Conservation (phyloP, 2,888 invertebrate species). For the Hypena proboscidalis region DNA sequence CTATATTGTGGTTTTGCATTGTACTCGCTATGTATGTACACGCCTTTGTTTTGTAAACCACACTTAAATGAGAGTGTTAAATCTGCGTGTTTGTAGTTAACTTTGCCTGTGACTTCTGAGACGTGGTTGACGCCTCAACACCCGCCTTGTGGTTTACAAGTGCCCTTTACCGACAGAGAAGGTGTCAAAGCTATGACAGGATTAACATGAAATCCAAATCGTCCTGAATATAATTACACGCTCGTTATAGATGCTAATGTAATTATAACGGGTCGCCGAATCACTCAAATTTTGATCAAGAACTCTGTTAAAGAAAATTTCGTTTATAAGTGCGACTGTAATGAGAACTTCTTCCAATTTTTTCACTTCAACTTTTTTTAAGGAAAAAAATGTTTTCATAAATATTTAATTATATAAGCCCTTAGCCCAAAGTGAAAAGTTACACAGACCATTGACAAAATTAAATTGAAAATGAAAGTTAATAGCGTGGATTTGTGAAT, state of each 20-base stretch:
- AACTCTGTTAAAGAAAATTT: neutral
- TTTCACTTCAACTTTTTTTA: too few species aligned
- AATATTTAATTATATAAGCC: neutral
- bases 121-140: conserved; percentile 32
- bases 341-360: conserved; percentile 1
- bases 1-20: conserved; percentile 26
- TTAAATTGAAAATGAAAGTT: too few species aligned
- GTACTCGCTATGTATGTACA: conserved; percentile 22
- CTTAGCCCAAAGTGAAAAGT: neutral
- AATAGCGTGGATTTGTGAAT: too few species aligned
- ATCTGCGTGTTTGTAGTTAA: conserved; percentile 10
- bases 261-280: conserved; percentile 15
- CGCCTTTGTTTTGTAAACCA: conserved; percentile 27
- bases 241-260: conserved; percentile 16
- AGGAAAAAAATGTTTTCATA: neutral
- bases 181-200: conserved; percentile 11
- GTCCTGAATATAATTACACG: conserved; percentile 18
- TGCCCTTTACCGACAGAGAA: conserved; percentile 6
- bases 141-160: conserved; percentile 17
- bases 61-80: conserved; percentile 18
- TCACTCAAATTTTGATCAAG: conserved; percentile 14
- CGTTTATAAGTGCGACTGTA: conserved; percentile 15
- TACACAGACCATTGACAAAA: neutral
- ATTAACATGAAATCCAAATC: conserved; percentile 18
- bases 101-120: conserved; percentile 18